A percentile compares a stretch with the other conserved stretches of the same genome.
Conservation (phyloP, 2,797 vertebrate genomes). For the Botia kubotai region DNA sequence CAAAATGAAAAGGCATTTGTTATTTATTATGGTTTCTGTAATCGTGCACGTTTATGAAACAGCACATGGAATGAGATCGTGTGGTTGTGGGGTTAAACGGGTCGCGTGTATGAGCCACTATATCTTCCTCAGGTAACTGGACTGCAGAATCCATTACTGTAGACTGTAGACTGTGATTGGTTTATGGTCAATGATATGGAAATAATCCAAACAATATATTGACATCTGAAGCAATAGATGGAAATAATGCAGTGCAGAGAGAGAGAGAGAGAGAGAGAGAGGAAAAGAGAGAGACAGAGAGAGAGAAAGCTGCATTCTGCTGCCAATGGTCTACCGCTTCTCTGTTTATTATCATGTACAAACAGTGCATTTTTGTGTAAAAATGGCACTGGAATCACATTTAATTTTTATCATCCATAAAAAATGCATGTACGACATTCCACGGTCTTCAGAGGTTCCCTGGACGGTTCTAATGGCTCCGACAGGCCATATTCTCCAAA, state of each 20-base stretch:
- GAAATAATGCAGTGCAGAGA: neutral
- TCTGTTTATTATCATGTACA: conserved; percentile 22
- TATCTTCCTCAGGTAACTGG: neutral
- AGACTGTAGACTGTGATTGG: neutral
- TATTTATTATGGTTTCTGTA: no score
- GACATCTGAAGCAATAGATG: neutral
- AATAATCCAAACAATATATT: neutral
- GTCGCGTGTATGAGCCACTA: neutral
- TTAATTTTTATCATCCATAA: conserved; percentile 43
- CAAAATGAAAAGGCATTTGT: neutral
- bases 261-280: neutral
- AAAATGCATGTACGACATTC: conserved; percentile 18
- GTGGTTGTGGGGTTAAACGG: neutral
- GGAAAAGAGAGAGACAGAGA: neutral
- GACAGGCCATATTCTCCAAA: conserved; percentile 7
- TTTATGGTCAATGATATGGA: neutral
- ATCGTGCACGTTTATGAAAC: no score
- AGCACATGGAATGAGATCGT: no score
- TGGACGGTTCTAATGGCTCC: conserved; percentile 26
- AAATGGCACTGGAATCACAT: conserved; percentile 33
- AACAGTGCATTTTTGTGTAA: conserved; percentile 25
- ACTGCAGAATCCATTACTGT: neutral
- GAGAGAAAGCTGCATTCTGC: neutral
- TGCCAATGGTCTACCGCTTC: neutral
- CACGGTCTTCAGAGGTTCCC: conserved; percentile 31